Base-by-base conservation (phyloP, 2,113 vertebrate genomes). In the Psittacus erithacus region DNA sequence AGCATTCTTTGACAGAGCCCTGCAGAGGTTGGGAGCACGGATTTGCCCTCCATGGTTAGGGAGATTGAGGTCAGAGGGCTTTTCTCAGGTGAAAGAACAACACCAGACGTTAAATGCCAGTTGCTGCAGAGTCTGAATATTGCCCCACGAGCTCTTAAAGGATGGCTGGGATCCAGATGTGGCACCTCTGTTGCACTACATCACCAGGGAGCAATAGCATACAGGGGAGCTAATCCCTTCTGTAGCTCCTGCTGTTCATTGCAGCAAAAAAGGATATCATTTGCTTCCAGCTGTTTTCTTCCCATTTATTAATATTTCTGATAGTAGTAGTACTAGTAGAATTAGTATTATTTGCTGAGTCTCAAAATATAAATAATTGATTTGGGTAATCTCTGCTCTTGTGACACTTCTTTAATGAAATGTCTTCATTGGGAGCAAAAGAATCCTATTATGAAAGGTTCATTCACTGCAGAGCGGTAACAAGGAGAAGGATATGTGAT, bases 321-420 rank as follows among this genome's bases (percentile, higher is more conserved):
- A 57, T 97, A 84, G 89, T 64, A 24, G 75, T 82, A 77, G 79
- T 93, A 93, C 88, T 83, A 91, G 91, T 23, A 79, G 94, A 93
- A 95, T 92, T 97, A 97, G 84, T 94, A 95, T 97, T 96, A 95
- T 98, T 98, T 98, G 96, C 97, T 92, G 92, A 98, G 92, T 95
- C 94, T 94, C 84, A 53, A 96, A 96, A 96, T 95, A 98, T 97
- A 97, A 97, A 98, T 98, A 98, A 98, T 98, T 97, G 97, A 98
- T 98, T 97, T 97, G 75, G 91, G 92, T 97, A 98, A 98, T 97
- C 96, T 96, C 95, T 96, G 93, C 97, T 97, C 74, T 53, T 96
- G 82, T 97, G 97, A 97, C 97, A 97, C 92, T 97, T 97, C 96
- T 82, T 96, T 98, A 97, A 97, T 97, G 97, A 98, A 98, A 98